Base-by-base conservation (phyloP, 2,888 invertebrate species). In the Abrostola tripartita region DNA sequence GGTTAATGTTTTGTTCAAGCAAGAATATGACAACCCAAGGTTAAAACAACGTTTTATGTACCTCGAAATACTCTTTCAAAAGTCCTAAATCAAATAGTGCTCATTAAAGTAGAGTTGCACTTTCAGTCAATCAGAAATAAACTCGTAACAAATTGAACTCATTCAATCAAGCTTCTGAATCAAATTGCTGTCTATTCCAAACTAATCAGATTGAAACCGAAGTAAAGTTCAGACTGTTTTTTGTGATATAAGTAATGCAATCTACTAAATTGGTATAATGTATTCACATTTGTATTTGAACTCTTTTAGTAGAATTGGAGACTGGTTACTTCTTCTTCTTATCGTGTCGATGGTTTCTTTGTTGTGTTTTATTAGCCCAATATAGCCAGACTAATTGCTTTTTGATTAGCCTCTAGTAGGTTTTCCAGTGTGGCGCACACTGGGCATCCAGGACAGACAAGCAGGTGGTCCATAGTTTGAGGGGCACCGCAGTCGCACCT, bases 91-190 rank as follows among this genome's bases (percentile, higher is more conserved):
- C 2, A 47, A 56, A 55, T 14, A 54, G 9, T 14, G 0, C 12
- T 41, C 35, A 53, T 60, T 37, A 42, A 38, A 50, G 56, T 7
- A 57, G 9, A 50, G 35, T 55, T 67, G 61, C 68, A 61, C 9
- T 74, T 61, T 65, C 52, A 64, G 52, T 54, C 11, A 54, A 10
- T 9, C 11, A 51, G 14, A 62, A 58, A 36, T 49, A 47, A 42
- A 11, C 54, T 50, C 40, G 7, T 36, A 38, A 44, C 12, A 58
- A 70, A 70, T 65, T 63, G 60, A 61, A 73, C 65, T 69, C 49
- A 47, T 47, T 52, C 58, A 63, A 62, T 65, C 47, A 58, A 65
- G 35, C 52, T 49, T 37, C 47, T 52, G 38, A 61, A 60, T 71
- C 59, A 71, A 75, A 62, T 62, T 40, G 40, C 51, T 44, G 65